Evolutionary conservation across 2,113 vertebrate genomes (phyloP), one percentile per base, ranked within the genome.

Genomic region (Micronycteris hirsuta): DNA sequence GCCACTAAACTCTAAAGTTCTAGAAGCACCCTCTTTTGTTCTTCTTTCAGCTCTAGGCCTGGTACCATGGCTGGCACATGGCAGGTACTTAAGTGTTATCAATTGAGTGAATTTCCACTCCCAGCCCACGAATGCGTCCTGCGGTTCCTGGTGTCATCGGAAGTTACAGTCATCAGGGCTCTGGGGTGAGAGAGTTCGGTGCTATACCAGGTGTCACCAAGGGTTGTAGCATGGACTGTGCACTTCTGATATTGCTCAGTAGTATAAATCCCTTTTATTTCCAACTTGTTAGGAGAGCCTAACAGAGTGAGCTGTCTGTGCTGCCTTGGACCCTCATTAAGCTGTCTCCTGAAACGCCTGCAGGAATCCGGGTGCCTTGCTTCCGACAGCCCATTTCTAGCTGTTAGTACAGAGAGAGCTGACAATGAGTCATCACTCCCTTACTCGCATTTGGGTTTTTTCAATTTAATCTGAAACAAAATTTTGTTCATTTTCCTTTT

Each of bases 191-290:
- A 81, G 45, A 58, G 56, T 19, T 13, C 41, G 28, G 12, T 20
- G 49, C 24, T 87, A 67, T 83, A 10, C n/a, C 38, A 63, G 24
- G 67, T 92, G 54, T 65, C 54, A 41, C 36, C 28, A 33, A 56
- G 31, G 15, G 0, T 19, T 65, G n/a, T 36, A 78, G 45, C 43
- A 19, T 61, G 17, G 45, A 41, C 73, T 65, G 24, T 77, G 6
- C 63, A 61, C 12, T 81, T 63, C 71, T 70, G 22, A 77, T 85
- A 76, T 17, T 91, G 22, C 19, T 58, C 11, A 67, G 67, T 38
- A 83, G 76, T 45, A 84, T 92, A 63, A 94, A 80, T 78, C 80
- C 47, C 52, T 71, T 89, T 93, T 71, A 67, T 76, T 94, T 86
- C 45, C 12, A 63, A 54, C 11, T 77, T 36, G 61, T 56, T 54